These are phyloP conservation scores for Peromyscus leucopus DNA, from an alignment of 2,113 vertebrate species.

Conservation along the genomic window DNA sequence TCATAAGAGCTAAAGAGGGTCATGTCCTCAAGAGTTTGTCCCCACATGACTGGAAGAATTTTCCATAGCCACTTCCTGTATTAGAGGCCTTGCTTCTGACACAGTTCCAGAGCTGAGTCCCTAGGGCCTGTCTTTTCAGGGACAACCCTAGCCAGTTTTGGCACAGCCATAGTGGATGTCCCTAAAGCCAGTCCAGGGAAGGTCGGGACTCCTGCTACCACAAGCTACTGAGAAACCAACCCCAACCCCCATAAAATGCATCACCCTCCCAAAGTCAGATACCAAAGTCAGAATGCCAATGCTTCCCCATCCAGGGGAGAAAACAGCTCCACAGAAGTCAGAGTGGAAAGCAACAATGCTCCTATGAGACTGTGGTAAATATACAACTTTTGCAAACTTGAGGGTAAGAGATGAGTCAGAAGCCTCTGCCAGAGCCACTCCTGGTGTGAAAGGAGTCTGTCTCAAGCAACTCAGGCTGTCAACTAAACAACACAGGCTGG, in stretches of 20 bases:
- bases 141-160: background rate
- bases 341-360: background rate
- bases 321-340: background rate
- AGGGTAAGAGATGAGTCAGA: background rate
- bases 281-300: no score
- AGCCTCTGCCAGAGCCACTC: background rate
- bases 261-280: background rate
- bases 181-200: background rate
- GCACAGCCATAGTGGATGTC: background rate
- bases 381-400: background rate
- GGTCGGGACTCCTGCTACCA: background rate
- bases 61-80: background rate
- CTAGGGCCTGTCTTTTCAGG: accelerated
- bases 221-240: background rate
- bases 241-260: background rate
- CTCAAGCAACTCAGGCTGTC: background rate
- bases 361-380: background rate
- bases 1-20: background rate
- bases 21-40: background rate
- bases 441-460: background rate
- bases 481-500: no score
- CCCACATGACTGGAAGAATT: background rate
- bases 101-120: background rate
- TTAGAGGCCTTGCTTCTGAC: background rate
- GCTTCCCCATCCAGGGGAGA: background rate